A percentile compares a stretch with the other conserved stretches of the same genome.
These are phyloP conservation scores for Palythoa grandiflora DNA, from an alignment of 92 coral and sea anemone genomes.

Conservation along the genomic window DNA sequence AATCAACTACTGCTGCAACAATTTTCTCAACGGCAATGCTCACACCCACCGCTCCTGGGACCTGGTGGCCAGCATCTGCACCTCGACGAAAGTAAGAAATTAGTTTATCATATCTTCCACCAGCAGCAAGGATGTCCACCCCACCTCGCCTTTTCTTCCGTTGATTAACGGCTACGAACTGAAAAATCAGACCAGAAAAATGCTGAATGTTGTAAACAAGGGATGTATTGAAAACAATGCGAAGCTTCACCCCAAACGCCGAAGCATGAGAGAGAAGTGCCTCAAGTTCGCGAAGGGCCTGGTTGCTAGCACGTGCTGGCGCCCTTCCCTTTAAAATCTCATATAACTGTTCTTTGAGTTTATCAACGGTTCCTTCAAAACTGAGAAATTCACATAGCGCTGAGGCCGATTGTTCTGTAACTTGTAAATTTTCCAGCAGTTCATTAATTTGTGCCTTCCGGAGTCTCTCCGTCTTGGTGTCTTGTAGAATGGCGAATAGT, in stretches of 20 bases:
- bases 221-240: constrained; percentile 74
- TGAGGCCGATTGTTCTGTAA: constrained; percentile 72
- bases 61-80: constrained; percentile 63
- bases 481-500: constrained; percentile 79
- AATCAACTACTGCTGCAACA: constrained; percentile 78
- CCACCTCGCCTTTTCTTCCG: constrained; percentile 94
- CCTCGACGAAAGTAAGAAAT: constrained; percentile 80
- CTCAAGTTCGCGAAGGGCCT: constrained; percentile 85
- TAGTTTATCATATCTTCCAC: constrained; percentile 96
- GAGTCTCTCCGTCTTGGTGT: constrained; percentile 73
- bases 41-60: constrained; percentile 93
- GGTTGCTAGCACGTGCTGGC: constrained; percentile 70
- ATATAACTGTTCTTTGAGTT: constrained; percentile 75
- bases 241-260: constrained; percentile 72
- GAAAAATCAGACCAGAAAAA: constrained; percentile 94
- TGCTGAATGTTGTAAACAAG: constrained; percentile 87
- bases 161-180: constrained; percentile 92
- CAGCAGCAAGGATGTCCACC: constrained; percentile 93
- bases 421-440: constrained; percentile 74
- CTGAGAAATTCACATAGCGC: constrained; percentile 76
- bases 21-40: constrained; percentile 90
- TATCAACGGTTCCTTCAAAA: constrained; percentile 85
- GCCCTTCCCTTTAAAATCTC: constrained; percentile 79
- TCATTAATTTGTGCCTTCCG: constrained; percentile 77
- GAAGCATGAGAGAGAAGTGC: constrained; percentile 73